Percentiles rank a stretch among this genome's conserved stretches.
Evolutionary conservation across 2,113 vertebrate species (phyloP).

Genomic region (Mohoua ochrocephala): DNA sequence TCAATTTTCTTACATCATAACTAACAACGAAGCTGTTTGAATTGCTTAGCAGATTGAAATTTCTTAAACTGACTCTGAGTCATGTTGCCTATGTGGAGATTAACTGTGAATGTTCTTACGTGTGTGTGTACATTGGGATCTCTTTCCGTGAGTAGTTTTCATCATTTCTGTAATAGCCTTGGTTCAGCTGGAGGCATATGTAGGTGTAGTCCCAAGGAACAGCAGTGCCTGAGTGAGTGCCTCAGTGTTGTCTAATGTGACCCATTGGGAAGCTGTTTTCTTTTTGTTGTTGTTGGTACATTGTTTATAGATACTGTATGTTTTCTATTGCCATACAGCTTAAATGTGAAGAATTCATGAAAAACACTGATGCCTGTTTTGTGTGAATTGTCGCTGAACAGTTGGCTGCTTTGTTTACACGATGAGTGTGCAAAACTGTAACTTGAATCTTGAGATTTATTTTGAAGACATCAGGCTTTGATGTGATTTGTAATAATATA

Average conservation of each 20-base stretch:
- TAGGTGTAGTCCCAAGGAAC: fast-evolving
- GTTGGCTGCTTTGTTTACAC: neutral
- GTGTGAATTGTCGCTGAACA: neutral
- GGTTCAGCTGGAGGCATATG: fast-evolving
- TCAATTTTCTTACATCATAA: neutral
- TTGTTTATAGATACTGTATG: neutral
- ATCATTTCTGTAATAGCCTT: neutral
- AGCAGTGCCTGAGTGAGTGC: neutral
- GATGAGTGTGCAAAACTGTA: neutral
- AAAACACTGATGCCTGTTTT: neutral
- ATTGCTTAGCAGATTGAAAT: neutral
- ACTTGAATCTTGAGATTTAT: neutral
- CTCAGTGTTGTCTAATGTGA: neutral
- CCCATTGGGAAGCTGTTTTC: neutral
- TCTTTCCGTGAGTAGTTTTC: neutral
- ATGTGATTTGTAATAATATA: neutral
- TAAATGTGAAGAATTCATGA: neutral
- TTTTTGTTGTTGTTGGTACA: neutral
- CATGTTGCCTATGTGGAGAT: neutral
- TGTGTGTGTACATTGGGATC: neutral
- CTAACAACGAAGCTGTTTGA: neutral
- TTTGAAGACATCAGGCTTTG: neutral
- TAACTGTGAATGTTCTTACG: neutral
- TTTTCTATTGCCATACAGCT: neutral
- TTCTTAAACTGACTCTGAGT: neutral